A percentile compares a stretch with the other conserved stretches of the same genome.
Evolutionary conservation across 2,888 invertebrate species (phyloP).

Genomic region (Mythimna lalbum): DNA sequence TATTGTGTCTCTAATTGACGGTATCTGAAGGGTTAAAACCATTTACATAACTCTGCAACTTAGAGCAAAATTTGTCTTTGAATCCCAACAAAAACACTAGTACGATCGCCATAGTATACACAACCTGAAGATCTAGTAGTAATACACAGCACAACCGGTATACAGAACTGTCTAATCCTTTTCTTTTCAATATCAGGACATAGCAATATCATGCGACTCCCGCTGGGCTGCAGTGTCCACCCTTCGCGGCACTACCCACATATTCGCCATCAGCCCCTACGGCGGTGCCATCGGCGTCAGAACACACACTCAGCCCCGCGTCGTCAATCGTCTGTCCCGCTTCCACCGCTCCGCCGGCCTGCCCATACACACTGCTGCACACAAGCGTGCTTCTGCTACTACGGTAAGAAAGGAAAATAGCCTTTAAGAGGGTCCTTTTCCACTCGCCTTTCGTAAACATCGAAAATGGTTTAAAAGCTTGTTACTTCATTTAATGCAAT

Average conservation of each 20-base stretch:
- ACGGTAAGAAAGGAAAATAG: constrained; percentile 60
- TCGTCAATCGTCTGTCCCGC: constrained; percentile 97
- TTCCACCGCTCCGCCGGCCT: constrained; percentile 99
- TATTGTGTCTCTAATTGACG: no score
- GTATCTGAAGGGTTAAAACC: no score
- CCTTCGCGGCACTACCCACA: constrained; percentile 98
- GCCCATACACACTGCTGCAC: constrained; percentile 83
- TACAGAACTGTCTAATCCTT: neutral
- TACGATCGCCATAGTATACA: no score
- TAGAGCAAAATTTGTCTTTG: no score
- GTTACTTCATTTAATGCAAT: no score
- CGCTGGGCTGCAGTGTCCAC: constrained; percentile 99
- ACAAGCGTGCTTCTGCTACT: constrained; percentile 67
- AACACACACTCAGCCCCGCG: constrained; percentile 98
- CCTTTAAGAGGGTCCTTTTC: no score
- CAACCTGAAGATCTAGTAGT: no score
- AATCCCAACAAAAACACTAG: no score
- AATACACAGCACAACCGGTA: no score
- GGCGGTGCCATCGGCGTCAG: constrained; percentile 97
- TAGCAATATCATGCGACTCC: constrained; percentile 97
- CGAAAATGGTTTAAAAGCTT: no score
- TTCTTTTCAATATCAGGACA: constrained; percentile 90
- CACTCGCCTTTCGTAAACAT: no score
- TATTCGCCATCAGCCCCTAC: constrained; percentile 99
- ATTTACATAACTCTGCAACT: no score